Base-by-base conservation (phyloP, 2,888 invertebrate genomes). In the Eumerus sabulonum region DNA sequence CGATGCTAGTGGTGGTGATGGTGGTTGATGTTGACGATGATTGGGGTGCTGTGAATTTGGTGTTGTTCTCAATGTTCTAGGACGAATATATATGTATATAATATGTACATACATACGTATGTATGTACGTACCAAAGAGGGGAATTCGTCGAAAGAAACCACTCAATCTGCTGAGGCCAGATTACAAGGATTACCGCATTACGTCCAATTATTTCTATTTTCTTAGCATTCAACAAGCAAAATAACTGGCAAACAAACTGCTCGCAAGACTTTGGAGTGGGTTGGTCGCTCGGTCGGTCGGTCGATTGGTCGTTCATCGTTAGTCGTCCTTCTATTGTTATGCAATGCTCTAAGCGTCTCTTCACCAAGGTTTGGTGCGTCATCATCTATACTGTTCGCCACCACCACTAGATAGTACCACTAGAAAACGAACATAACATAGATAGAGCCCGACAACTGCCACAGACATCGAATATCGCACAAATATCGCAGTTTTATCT, bases 181-280 rank as follows among this genome's bases (percentile, higher is more conserved):
- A 82, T 83, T 83, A 83, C 81, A 79, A 82, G 82, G 83, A 83
- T 83, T 83, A 83, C 82, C 83, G 82, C 83, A 83, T 83, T 83
- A 83, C 82, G 82, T 82, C 81, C 83, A 83, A 83, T 83, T 83
- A 83, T 83, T 83, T 82, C 74, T 82, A 77, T 81, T 82, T 77
- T 81, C 70, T 77, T 76, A 82, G 77, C 82, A 81, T 82, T 82
- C 82, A 83, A 82, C 82, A 82, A 82, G 81, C 81, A 74, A 67
- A 77, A 76, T 72, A 76, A 82, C 81, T 64, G 72, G 68, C 76
- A 81, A 79, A 76, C 76, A 82, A 82, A 77, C 62, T 67, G 62
- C 60, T 76, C 63, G 68, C 54, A 70, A 70, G 62, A 59, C 56
- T 71, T 72, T 76, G 53, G 72, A 59, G 45, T 67, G 54, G 50